A percentile compares a stretch with the other conserved stretches of the same genome.
Conservation (phyloP, 2,888 invertebrate genomes). For the Drosophila yooni region DNA sequence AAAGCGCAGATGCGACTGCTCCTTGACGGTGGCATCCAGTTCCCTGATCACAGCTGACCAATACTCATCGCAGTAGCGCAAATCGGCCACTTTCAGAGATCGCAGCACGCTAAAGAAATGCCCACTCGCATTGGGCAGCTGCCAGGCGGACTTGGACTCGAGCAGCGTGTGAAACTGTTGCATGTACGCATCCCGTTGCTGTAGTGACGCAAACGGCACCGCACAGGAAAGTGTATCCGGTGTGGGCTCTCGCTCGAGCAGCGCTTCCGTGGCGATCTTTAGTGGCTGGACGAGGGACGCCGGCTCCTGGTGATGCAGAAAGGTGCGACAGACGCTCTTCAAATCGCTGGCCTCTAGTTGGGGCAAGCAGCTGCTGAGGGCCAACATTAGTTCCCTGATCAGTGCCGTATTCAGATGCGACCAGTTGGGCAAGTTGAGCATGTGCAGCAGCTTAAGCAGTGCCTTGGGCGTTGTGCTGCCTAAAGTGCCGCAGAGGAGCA, state of each 20-base stretch:
- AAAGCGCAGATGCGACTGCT: slow-evolving; percentile 74
- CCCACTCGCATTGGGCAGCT: slow-evolving; percentile 76
- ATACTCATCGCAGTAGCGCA: slow-evolving; percentile 84
- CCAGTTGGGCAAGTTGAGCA: slow-evolving; percentile 86
- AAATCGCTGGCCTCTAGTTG: slow-evolving; percentile 84
- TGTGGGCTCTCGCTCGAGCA: slow-evolving; percentile 75
- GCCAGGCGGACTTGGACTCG: slow-evolving; percentile 68
- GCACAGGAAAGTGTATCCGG: slow-evolving; percentile 85
- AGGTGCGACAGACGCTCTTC: slow-evolving; percentile 84
- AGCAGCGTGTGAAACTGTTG: slow-evolving; percentile 81
- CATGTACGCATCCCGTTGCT: slow-evolving; percentile 84
- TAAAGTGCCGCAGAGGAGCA: slow-evolving; percentile 81
- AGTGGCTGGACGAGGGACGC: slow-evolving; percentile 85
- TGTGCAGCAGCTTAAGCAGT: slow-evolving; percentile 81
- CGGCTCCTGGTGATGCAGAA: slow-evolving; percentile 86
- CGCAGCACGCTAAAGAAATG: slow-evolving; percentile 85
- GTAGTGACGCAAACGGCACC: slow-evolving; percentile 85
- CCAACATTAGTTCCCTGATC: slow-evolving; percentile 83
- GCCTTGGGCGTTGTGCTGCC: slow-evolving; percentile 68
- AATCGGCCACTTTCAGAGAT: slow-evolving; percentile 85
- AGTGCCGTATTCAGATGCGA: slow-evolving; percentile 82
- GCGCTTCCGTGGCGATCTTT: slow-evolving; percentile 83
- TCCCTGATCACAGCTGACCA: slow-evolving; percentile 85
- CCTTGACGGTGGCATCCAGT: slow-evolving; percentile 72
- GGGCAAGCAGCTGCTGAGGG: slow-evolving; percentile 82